Evolutionary conservation across 2,888 invertebrate species (phyloP).

Genomic region (Parapristionchus giblindavisi): DNA sequence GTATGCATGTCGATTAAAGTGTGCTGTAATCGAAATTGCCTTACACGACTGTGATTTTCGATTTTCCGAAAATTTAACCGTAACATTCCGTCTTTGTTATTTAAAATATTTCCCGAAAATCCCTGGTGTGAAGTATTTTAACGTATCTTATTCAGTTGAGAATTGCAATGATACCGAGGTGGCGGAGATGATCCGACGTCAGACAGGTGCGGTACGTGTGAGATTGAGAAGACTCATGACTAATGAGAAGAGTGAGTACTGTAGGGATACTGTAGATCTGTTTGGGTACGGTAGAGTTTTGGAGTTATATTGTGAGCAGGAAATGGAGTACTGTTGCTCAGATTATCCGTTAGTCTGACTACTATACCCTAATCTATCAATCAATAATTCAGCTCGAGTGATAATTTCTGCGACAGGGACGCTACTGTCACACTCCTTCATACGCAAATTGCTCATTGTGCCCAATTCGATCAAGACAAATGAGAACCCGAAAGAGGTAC

Average conservation of each 20-base stretch:
- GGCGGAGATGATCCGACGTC: constrained; percentile 2
- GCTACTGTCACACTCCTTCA: constrained; percentile 28
- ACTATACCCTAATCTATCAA: background rate
- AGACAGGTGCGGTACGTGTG: constrained; percentile 27
- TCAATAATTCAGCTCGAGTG: constrained; percentile 17
- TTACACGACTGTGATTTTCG: no score
- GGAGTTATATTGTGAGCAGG: background rate
- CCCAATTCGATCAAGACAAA: constrained; percentile 20
- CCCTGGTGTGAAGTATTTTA: no score
- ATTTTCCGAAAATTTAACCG: no score
- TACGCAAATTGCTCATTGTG: constrained; percentile 30
- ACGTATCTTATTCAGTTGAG: background rate
- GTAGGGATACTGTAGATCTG: background rate
- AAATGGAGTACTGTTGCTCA: background rate
- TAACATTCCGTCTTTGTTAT: no score
- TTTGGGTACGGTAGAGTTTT: background rate
- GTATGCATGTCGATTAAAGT: no score
- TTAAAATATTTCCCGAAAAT: no score
- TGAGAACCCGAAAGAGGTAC: constrained; percentile 21
- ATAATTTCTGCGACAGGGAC: constrained; percentile 22
- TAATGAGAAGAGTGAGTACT: constrained; percentile 6
- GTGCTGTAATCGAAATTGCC: no score
- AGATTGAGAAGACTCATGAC: constrained; percentile 5
- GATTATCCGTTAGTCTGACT: background rate
- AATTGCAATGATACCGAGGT: background rate